These are phyloP conservation scores for Samia ricini DNA, from an alignment of 1,140 invertebrate species.

Conservation along the genomic window DNA sequence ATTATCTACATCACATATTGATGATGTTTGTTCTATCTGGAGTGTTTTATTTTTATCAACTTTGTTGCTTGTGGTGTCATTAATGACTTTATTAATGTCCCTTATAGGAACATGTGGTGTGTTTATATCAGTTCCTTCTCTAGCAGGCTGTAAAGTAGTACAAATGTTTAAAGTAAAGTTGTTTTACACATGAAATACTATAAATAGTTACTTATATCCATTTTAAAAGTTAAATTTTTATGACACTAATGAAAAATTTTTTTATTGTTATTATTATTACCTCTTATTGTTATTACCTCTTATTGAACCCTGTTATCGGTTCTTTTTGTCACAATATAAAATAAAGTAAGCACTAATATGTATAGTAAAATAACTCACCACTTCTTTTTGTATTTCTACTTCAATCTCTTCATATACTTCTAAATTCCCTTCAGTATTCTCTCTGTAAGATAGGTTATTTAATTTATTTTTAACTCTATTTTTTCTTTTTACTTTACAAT, in stretches of 20 bases:
- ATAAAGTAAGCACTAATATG: too few relatives aligned
- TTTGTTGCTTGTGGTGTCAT: constrained; percentile 45
- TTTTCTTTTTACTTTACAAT: constrained; percentile 2
- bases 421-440: constrained; percentile 74
- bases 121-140: constrained; percentile 40
- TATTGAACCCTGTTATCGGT: too few relatives aligned
- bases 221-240: too few relatives aligned
- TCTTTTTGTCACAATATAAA: too few relatives aligned
- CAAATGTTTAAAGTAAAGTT: not conserved
- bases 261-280: too few relatives aligned
- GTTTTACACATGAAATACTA: too few relatives aligned
- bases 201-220: too few relatives aligned
- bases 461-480: not conserved
- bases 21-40: constrained; percentile 25
- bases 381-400: constrained; percentile 66
- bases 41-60: constrained; percentile 37
- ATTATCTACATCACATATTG: constrained; percentile 20
- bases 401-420: constrained; percentile 77
- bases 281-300: too few relatives aligned
- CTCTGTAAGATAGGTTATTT: constrained; percentile 42
- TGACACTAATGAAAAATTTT: too few relatives aligned
- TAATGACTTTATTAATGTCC: constrained; percentile 47
- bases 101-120: constrained; percentile 48
- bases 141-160: constrained; percentile 49
- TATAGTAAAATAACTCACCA: constrained; percentile 45